A percentile compares a stretch with the other conserved stretches of the same genome.
phyloP scores from a whole-genome alignment of 1,140 invertebrate genomes.

The Drosophila fuyamai region DNA sequence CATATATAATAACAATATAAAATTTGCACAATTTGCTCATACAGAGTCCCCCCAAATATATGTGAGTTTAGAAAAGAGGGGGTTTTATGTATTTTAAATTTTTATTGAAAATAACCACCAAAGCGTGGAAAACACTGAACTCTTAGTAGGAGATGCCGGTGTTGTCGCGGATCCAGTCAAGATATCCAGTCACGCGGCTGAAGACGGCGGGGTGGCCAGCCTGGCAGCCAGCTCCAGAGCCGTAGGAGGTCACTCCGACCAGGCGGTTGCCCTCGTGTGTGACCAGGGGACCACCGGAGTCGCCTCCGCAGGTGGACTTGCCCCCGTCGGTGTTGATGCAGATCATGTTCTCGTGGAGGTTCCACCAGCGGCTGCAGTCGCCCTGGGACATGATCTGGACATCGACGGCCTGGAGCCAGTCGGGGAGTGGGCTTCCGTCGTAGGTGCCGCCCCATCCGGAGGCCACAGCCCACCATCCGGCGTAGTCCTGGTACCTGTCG shows the following conservation, averaged over 20 bases:
- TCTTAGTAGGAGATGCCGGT: slow-evolving; percentile 60
- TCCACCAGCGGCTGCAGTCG: slow-evolving; percentile 27
- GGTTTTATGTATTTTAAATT: background rate
- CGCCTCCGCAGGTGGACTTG: slow-evolving; percentile 84
- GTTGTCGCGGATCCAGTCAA: slow-evolving; percentile 85
- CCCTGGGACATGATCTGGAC: slow-evolving; percentile 42
- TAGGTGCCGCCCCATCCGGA: slow-evolving; percentile 36
- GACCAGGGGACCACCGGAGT: slow-evolving; percentile 86
- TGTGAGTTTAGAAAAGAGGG: too few relatives aligned
- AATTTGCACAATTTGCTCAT: too few relatives aligned
- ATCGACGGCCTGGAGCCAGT: slow-evolving; percentile 29
- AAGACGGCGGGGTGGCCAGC: slow-evolving; percentile 85
- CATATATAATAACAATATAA: too few relatives aligned
- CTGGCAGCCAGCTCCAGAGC: slow-evolving; percentile 48
- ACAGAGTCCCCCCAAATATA: too few relatives aligned
- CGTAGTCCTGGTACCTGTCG: slow-evolving; percentile 30
- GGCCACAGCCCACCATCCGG: slow-evolving; percentile 24
- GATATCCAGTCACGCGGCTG: slow-evolving; percentile 85
- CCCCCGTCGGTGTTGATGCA: slow-evolving; percentile 55
- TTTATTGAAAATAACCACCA: slow-evolving; percentile 7
- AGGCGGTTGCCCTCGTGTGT: slow-evolving; percentile 40
- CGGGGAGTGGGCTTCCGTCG: slow-evolving; percentile 25
- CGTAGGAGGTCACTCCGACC: slow-evolving; percentile 47
- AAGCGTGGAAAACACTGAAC: background rate
- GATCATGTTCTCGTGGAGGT: slow-evolving; percentile 44